Evolutionary conservation across 1,140 invertebrate species (phyloP).

Genomic region (Solenopsis fugax): DNA sequence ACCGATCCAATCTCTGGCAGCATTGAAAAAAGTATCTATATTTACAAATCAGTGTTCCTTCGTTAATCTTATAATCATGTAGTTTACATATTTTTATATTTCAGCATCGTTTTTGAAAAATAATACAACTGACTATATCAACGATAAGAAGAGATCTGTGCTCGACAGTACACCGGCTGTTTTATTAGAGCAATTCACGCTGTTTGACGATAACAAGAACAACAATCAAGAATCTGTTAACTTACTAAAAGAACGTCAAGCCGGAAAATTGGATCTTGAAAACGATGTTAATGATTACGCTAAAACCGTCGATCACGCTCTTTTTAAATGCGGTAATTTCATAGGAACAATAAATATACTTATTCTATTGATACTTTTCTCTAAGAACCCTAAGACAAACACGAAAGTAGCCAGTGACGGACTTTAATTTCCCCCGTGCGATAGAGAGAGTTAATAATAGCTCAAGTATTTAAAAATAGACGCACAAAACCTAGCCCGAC

Average conservation of each 20-base stretch:
- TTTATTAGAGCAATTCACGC: constrained; percentile 65
- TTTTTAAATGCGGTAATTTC: constrained; percentile 76
- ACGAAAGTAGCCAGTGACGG: constrained; percentile 10
- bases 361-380: neutral
- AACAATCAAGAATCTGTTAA: constrained; percentile 77
- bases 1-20: constrained; percentile 70
- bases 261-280: constrained; percentile 72
- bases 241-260: constrained; percentile 74
- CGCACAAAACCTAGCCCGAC: constrained; percentile 59
- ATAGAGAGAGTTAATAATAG: constrained; percentile 82
- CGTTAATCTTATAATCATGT: constrained; percentile 1
- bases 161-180: constrained; percentile 64
- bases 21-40: constrained; percentile 78
- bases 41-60: constrained; percentile 29
- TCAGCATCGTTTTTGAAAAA: constrained; percentile 61
- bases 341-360: constrained; percentile 52
- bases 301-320: constrained; percentile 71
- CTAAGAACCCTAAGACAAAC: constrained; percentile 35
- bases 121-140: constrained; percentile 61
- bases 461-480: constrained; percentile 83
- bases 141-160: constrained; percentile 72
- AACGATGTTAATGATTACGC: constrained; percentile 71
- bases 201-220: constrained; percentile 77
- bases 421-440: constrained; percentile 26
- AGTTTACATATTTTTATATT: constrained; percentile 59